Conservation (phyloP, 2,888 invertebrate genomes). For the Drosophila longiperda region DNA sequence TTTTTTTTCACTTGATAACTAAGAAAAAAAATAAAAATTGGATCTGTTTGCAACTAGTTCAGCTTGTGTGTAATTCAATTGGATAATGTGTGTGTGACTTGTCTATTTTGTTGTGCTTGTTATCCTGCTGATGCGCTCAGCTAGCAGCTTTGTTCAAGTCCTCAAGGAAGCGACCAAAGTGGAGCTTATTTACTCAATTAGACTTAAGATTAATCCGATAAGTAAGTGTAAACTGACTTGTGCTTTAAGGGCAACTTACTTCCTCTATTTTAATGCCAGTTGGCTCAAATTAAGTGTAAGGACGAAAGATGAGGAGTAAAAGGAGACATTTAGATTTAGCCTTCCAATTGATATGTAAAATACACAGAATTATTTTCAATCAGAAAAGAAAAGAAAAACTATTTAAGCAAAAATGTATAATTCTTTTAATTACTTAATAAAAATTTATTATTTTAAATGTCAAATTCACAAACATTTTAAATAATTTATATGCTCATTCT, state of each 20-base stretch:
- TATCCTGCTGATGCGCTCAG: background rate
- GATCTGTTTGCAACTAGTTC: constrained; percentile 12
- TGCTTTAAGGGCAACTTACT: background rate
- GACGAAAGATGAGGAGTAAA: background rate
- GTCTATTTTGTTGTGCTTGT: background rate
- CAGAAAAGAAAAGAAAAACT: too few species aligned
- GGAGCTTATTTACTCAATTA: background rate
- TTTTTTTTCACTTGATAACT: background rate
- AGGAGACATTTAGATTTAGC: background rate
- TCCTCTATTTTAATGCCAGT: background rate
- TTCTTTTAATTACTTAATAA: background rate
- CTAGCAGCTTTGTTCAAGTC: constrained; percentile 1
- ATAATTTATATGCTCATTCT: background rate
- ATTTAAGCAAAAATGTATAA: too few species aligned
- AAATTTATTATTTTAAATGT: background rate
- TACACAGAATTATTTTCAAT: background rate
- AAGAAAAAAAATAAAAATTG: constrained; percentile 4
- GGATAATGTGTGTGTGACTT: constrained; percentile 14
- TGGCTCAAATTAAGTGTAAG: background rate
- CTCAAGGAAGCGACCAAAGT: background rate
- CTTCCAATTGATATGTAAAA: background rate
- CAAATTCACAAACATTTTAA: background rate
- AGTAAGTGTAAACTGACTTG: background rate
- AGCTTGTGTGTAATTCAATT: constrained; percentile 29
- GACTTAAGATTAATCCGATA: background rate